These are phyloP conservation scores for Eilema depressum DNA, from an alignment of 2,888 invertebrate species.

Conservation along the genomic window DNA sequence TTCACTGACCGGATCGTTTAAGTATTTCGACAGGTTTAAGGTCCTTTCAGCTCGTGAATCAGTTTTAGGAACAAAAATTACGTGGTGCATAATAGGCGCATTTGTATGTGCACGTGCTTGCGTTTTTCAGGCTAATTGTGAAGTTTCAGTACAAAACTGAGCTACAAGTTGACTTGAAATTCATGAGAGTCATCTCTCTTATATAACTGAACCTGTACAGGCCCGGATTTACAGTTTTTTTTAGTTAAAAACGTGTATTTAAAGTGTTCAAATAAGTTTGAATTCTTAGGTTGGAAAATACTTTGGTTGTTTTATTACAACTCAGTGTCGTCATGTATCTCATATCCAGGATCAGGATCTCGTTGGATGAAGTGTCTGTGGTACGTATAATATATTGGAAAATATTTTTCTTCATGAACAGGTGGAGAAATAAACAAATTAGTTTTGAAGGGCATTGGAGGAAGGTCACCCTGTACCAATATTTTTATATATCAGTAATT, in stretches of 20 bases:
- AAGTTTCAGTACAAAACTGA: conserved; percentile 64
- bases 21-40: conserved; percentile 36
- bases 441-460: conserved; percentile 55
- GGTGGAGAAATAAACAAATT: conserved; percentile 44
- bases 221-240: conserved; percentile 36
- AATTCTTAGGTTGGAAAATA: conserved; percentile 66
- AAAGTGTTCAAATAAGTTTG: conserved; percentile 64
- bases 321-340: conserved; percentile 62
- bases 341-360: conserved; percentile 57
- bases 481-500: conserved; percentile 11
- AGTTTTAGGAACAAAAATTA: conserved; percentile 51
- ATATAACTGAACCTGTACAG: conserved; percentile 32
- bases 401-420: conserved; percentile 20
- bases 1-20: conserved; percentile 39
- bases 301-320: conserved; percentile 72
- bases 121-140: conserved; percentile 79
- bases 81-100: conserved; percentile 72
- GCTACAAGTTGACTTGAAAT: conserved; percentile 48
- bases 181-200: conserved; percentile 44
- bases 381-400: conserved; percentile 64
- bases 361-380: conserved; percentile 79
- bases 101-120: conserved; percentile 83
- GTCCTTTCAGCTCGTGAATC: conserved; percentile 36
- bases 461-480: conserved; percentile 59
- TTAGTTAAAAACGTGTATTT: conserved; percentile 63